Conservation (phyloP, 2,797 vertebrate genomes). For the Allobates femoralis region DNA sequence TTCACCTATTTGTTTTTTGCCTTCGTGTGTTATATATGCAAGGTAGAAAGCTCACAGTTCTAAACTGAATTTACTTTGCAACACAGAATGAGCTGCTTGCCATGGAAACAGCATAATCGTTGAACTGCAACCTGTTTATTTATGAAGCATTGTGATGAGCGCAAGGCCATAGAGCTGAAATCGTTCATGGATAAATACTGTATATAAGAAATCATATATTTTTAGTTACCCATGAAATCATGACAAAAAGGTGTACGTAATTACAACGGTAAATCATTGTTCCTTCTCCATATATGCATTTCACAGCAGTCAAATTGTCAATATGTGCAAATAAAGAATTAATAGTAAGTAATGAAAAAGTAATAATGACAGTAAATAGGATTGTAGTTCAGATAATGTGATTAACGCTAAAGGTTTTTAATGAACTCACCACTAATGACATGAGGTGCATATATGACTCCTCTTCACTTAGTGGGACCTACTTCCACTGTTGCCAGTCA, state of each 20-base stretch:
- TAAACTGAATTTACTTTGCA: background rate
- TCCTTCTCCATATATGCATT: background rate
- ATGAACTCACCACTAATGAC: no score
- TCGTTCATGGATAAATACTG: background rate
- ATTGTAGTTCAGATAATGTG: no score
- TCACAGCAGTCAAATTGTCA: no score
- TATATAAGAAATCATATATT: background rate
- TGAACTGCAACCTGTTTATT: conserved; percentile 6
- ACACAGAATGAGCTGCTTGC: conserved; percentile 2
- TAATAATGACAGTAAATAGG: no score
- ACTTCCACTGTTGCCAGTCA: no score
- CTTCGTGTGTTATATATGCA: background rate
- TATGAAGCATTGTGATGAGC: conserved; percentile 1
- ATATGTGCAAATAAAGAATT: no score
- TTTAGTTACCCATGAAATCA: background rate
- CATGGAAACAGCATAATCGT: conserved; percentile 5
- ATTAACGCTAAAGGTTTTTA: no score
- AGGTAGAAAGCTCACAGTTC: background rate
- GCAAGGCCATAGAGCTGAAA: background rate
- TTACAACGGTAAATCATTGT: background rate
- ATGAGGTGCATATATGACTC: no score
- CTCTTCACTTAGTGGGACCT: no score
- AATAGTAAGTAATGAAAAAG: no score
- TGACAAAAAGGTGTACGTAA: background rate
- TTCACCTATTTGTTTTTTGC: background rate